phyloP scores from a whole-genome alignment of 2,113 vertebrate genomes.

The Phaethornis superciliosus region DNA sequence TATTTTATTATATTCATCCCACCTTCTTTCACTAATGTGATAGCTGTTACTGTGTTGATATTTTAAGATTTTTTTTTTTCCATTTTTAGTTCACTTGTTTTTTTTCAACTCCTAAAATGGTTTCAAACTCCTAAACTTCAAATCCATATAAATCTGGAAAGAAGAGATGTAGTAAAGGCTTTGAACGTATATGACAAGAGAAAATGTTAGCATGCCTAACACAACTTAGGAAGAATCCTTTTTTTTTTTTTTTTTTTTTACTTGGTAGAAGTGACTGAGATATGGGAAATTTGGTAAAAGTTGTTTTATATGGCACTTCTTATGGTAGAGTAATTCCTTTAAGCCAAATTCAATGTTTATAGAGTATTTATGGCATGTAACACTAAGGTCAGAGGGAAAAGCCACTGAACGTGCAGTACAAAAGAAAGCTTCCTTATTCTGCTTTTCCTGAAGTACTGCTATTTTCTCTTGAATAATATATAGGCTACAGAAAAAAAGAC shows the following conservation, averaged over 20 bases:
- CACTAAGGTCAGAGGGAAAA: background rate
- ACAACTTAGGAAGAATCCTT: background rate
- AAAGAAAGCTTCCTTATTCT: background rate
- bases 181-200: background rate
- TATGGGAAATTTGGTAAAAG: background rate
- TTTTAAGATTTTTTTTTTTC: background rate
- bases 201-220: rapidly evolving
- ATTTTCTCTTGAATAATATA: background rate
- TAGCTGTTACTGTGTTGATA: background rate
- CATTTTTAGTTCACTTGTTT: background rate
- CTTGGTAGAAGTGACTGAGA: background rate
- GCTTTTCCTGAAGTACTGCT: background rate
- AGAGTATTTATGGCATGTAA: background rate
- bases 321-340: background rate
- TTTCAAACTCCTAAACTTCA: too few relatives aligned
- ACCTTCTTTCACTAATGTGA: background rate
- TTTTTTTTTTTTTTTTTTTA: background rate
- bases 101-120: background rate
- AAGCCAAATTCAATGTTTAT: background rate
- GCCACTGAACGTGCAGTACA: background rate
- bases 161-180: background rate
- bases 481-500: background rate
- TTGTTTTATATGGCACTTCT: background rate
- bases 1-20: background rate
- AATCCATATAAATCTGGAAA: background rate